Conservation (phyloP, 2,888 invertebrate genomes). For the Alloscopus bannaensis region DNA sequence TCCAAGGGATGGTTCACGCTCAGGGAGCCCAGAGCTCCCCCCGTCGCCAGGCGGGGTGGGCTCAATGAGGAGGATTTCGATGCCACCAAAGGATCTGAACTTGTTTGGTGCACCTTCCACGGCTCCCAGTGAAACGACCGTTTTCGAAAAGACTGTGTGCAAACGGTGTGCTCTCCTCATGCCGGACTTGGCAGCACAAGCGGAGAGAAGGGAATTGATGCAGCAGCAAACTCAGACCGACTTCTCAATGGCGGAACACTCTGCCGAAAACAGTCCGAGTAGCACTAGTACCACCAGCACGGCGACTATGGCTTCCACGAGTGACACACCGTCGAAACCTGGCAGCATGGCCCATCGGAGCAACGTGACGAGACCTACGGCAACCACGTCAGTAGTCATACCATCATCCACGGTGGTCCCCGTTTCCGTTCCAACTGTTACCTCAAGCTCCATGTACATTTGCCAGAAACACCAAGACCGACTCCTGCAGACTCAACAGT, state of each 20-base stretch:
- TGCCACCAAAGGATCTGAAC: conserved; percentile 50
- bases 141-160: conserved; percentile 53
- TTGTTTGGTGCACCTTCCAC: conserved; percentile 29
- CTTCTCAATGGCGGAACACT: conserved; percentile 19
- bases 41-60: neutral
- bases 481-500: conserved; percentile 28
- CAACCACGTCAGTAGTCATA: neutral
- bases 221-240: conserved; percentile 54
- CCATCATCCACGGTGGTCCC: neutral
- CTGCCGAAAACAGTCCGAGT: conserved; percentile 18
- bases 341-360: conserved; percentile 3
- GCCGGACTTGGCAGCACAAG: conserved; percentile 36
- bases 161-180: conserved; percentile 42
- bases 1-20: neutral
- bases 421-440: conserved; percentile 18
- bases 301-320: conserved; percentile 17
- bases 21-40: neutral
- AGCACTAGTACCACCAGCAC: conserved; percentile 18
- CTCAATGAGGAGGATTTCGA: conserved; percentile 24
- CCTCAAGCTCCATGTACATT: conserved; percentile 46
- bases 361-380: conserved; percentile 6
- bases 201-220: conserved; percentile 40
- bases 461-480: conserved; percentile 59
- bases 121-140: conserved; percentile 15
- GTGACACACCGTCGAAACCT: conserved; percentile 15